Base-by-base conservation (phyloP, 2,113 vertebrate species). In the Embiotoca jacksoni region DNA sequence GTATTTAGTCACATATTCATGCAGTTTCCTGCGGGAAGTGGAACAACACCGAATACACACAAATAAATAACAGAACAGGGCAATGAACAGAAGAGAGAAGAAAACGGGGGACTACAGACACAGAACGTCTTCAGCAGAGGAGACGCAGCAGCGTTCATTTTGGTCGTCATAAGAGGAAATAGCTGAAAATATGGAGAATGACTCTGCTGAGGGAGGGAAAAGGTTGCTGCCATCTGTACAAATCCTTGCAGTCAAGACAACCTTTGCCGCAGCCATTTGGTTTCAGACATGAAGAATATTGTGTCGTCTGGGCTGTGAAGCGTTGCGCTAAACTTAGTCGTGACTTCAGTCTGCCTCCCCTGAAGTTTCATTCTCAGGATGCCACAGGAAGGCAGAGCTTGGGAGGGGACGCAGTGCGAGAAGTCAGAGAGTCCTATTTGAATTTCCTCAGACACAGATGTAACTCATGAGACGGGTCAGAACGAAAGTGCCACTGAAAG, bases 331-430 rank as follows among this genome's bases (percentile, higher is more conserved):
- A 92, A 90, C 89, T 89, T 93, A 92, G 91, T 56, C 16, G 64
- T 89, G 87, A 81, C 82, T 89, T 86, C 77, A 80, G 80, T 62
- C 78, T 11, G 56, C 65, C 72, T 82, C 74, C 54, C 64, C 75
- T 88, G 30, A 73, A 88, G 82, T 80, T 74, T 85, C 92, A 92
- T 91, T 92, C 89, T 60, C 85, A 55, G 77, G 84, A 89, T 91
- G 77, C 87, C 92, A 79, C 68, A 86, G 60, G 75, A 90, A 86
- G 80, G 75, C 86, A 66, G 80, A 81, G 87, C 39, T 4, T 44
- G 76, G 85, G 88, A 80, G 82, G 68, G 46, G 75, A 69, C 35
- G 1, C 37, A 7, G 31, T 6, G 8, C 5, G 65, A 53, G 39
- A 55, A 31, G 36, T 41, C 15, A 15, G 41, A 15, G 56, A 63